These are phyloP conservation scores for Setipinna tenuifilis DNA, from an alignment of 2,797 vertebrate species.

Conservation along the genomic window DNA sequence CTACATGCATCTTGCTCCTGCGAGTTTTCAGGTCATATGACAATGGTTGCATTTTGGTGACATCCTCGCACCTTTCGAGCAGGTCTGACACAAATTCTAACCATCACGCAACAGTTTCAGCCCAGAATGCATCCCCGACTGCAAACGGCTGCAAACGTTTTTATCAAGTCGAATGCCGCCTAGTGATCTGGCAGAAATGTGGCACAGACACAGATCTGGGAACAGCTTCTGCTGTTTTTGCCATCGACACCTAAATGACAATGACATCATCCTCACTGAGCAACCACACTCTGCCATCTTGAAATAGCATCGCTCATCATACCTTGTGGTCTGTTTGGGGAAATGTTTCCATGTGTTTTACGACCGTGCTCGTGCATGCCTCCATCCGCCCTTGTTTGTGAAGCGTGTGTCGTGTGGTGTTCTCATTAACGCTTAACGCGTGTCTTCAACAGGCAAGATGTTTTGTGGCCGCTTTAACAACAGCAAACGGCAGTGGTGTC, in stretches of 20 bases:
- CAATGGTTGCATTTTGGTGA: too few relatives aligned
- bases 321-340: background rate
- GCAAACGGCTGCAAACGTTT: too few relatives aligned
- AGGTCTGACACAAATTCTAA: too few relatives aligned
- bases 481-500: background rate
- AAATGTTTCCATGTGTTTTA: background rate
- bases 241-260: background rate
- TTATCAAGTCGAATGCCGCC: too few relatives aligned
- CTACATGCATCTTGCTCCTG: too few relatives aligned
- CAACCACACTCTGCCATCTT: background rate
- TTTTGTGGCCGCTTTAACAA: background rate
- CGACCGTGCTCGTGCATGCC: background rate
- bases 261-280: background rate
- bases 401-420: background rate
- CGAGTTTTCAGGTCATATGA: too few relatives aligned
- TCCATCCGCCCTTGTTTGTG: background rate
- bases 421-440: constrained; percentile 10
- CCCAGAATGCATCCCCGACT: too few relatives aligned
- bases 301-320: background rate
- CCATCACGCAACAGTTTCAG: too few relatives aligned
- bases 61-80: too few relatives aligned
- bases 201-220: background rate
- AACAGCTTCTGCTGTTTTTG: background rate
- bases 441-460: background rate
- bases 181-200: background rate